Evolutionary conservation across 1,140 invertebrate genomes (phyloP).

Genomic region (Zaprionus ornatus): DNA sequence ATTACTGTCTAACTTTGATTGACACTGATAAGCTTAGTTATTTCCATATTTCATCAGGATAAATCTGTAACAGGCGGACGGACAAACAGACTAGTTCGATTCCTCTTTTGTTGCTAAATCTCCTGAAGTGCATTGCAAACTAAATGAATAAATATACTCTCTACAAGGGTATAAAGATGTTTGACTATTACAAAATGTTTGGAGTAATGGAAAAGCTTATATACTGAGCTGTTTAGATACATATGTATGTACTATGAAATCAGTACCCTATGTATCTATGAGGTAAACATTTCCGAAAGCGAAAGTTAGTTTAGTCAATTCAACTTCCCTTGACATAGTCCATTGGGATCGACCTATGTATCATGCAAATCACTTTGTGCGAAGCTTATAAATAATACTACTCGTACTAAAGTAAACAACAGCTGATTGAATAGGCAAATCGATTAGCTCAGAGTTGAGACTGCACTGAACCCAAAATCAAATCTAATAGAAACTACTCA

Average conservation of each 20-base stretch:
- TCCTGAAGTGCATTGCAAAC: too few relatives aligned
- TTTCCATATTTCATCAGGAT: too few relatives aligned
- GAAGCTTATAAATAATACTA: slow-evolving; percentile 21
- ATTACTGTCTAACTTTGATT: too few relatives aligned
- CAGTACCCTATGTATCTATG: too few relatives aligned
- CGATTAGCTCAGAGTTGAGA: slow-evolving; percentile 1
- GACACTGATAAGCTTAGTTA: too few relatives aligned
- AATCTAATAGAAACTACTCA: neutral
- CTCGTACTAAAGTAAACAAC: neutral
- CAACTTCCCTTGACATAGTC: slow-evolving; percentile 5
- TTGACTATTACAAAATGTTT: neutral
- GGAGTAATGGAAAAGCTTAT: neutral
- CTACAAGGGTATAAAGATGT: too few relatives aligned
- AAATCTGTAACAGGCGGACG: too few relatives aligned
- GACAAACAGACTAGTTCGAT: too few relatives aligned
- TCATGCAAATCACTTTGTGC: slow-evolving; percentile 11
- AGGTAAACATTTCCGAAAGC: neutral
- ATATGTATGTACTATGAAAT: too few relatives aligned
- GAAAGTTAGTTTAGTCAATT: neutral
- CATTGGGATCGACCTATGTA: slow-evolving; percentile 8
- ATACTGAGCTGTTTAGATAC: neutral
- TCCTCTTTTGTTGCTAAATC: too few relatives aligned
- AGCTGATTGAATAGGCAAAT: slow-evolving; percentile 23
- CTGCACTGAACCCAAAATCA: slow-evolving; percentile 1
- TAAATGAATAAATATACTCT: too few relatives aligned